Conservation (phyloP, 2,888 invertebrate species). For the Heliconius hortense region DNA sequence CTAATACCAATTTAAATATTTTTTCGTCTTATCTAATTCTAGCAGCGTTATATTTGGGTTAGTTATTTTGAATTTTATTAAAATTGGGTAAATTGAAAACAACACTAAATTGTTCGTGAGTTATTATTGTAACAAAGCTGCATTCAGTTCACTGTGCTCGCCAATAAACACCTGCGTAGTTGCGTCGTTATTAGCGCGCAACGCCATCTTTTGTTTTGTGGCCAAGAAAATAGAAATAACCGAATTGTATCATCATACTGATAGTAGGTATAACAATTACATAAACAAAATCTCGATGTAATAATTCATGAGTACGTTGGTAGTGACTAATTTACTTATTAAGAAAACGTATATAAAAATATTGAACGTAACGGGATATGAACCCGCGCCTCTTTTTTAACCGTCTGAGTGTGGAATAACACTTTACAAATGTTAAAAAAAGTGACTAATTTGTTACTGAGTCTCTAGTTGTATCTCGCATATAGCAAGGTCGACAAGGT, state of each 20-base stretch:
- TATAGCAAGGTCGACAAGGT: neutral
- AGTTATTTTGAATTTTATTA: conserved; percentile 18
- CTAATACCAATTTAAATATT: neutral
- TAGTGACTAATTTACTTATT: too few species aligned
- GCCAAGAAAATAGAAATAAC: conserved; percentile 27
- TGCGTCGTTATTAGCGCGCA: conserved; percentile 21
- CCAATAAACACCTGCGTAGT: conserved; percentile 36
- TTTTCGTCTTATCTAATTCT: neutral
- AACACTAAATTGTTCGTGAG: conserved; percentile 23
- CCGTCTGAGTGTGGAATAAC: too few species aligned
- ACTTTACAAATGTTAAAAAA: too few species aligned
- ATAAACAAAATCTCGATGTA: too few species aligned
- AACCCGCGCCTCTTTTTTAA: too few species aligned
- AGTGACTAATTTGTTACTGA: too few species aligned
- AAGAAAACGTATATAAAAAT: too few species aligned
- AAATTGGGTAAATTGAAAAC: conserved; percentile 21
- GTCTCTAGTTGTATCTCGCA: too few species aligned
- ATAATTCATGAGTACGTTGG: too few species aligned
- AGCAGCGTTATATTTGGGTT: neutral
- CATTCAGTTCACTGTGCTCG: conserved; percentile 31
- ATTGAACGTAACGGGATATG: too few species aligned
- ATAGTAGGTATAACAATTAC: neutral
- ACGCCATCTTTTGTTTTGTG: conserved; percentile 28
- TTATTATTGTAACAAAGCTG: conserved; percentile 37
- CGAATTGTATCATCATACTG: conserved; percentile 1